phyloP scores from a whole-genome alignment of 37 sponge, comb jelly and placozoan species.

The Hormiphora californensis region DNA sequence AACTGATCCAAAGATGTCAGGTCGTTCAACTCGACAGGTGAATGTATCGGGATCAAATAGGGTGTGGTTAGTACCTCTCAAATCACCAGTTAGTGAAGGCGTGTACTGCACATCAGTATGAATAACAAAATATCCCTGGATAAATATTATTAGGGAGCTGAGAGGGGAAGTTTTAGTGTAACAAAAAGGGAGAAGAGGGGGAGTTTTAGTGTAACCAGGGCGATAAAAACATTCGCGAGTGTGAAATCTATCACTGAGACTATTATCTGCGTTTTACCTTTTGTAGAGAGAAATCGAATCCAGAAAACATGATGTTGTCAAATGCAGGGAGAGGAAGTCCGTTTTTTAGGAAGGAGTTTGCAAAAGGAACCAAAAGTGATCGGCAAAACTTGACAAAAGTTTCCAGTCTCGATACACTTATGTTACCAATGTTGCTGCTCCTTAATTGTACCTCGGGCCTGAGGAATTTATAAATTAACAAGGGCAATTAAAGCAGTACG shows the following conservation, averaged over 20 bases:
- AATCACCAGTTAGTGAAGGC: no score
- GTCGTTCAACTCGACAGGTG: no score
- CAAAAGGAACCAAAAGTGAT: background rate
- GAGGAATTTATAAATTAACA: background rate
- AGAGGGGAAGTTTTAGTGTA: no score
- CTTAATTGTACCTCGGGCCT: background rate
- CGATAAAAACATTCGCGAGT: no score
- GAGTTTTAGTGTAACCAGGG: no score
- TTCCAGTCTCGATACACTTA: background rate
- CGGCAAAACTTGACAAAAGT: background rate
- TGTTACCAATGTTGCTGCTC: conserved; percentile 8
- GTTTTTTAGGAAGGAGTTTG: background rate
- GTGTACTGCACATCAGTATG: no score
- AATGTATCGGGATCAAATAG: no score
- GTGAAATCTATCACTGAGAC: background rate
- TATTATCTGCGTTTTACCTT: background rate
- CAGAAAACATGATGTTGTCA: background rate
- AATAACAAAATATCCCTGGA: no score
- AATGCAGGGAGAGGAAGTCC: conserved; percentile 23
- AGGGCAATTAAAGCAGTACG: background rate
- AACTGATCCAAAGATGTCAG: no score
- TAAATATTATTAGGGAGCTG: no score
- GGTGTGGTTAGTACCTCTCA: no score
- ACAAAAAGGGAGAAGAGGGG: no score
- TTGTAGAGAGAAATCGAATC: background rate